Conservation (phyloP, 2,113 vertebrate genomes). For the Aspidoscelis tigris region DNA sequence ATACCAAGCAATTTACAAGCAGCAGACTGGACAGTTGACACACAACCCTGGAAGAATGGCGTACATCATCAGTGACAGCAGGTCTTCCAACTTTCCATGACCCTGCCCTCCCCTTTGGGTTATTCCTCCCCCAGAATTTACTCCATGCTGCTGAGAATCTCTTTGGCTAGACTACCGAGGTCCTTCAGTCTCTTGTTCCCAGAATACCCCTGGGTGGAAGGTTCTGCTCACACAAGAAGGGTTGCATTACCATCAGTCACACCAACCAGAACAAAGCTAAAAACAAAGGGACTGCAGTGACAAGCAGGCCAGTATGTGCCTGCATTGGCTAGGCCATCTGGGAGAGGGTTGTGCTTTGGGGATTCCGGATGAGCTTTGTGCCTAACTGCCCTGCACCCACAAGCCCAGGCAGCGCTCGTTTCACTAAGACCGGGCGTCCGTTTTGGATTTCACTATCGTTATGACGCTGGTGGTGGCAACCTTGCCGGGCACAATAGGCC, state of each 20-base stretch:
- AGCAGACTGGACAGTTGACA: constrained; percentile 61
- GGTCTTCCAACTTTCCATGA: constrained; percentile 45
- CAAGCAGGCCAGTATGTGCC: constrained; percentile 64
- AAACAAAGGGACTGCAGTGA: constrained; percentile 62
- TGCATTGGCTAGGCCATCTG: constrained; percentile 56
- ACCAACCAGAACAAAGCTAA: constrained; percentile 70
- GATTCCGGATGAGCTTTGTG: constrained; percentile 75
- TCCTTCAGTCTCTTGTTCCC: constrained; percentile 40
- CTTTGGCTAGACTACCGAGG: constrained; percentile 57
- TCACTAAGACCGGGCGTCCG: constrained; percentile 93
- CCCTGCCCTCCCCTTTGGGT: constrained; percentile 37
- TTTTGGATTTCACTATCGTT: constrained; percentile 99
- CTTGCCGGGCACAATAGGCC: constrained; percentile 92
- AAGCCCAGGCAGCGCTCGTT: constrained; percentile 64
- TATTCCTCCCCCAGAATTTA: constrained; percentile 22
- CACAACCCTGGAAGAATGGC: constrained; percentile 62
- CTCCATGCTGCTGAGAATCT: constrained; percentile 50
- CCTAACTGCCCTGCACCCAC: constrained; percentile 85
- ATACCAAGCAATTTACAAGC: constrained; percentile 69
- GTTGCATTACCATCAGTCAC: constrained; percentile 65
- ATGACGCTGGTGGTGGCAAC: constrained; percentile 98
- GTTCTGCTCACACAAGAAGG: constrained; percentile 47
- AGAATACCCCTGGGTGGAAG: constrained; percentile 42
- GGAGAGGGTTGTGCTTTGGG: constrained; percentile 71
- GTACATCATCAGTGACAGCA: constrained; percentile 59